Base-by-base conservation (phyloP, 1,140 invertebrate genomes). In the Caenorhabditis latens region DNA sequence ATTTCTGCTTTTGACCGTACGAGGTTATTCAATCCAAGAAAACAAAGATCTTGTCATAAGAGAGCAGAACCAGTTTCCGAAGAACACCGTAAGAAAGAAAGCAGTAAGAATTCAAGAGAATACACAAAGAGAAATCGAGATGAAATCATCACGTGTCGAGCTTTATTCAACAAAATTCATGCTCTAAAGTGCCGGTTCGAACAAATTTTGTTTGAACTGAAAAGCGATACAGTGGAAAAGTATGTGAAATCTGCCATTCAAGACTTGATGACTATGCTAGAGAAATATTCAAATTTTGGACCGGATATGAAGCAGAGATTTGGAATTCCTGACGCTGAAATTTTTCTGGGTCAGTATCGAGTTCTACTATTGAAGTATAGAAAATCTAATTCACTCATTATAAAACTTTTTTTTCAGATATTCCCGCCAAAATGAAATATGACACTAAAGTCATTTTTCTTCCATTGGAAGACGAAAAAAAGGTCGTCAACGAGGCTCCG, bases 101-200 rank as follows among this genome's bases (percentile, higher is more conserved):
- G 71, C 40, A 79, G 71, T 53, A 79, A 79, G n/a, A 79, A 79
- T 11, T 79, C 71, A 2, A 79, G 71, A 50, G 71, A 79, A 50
- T 79, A 79, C 21, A 79, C 71, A 9, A 79, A 79, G 13, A 79
- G 71, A n/a, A 79, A 79, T 79, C 71, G 71, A 21, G 71, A 79
- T 24, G 71, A 79, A 14, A 79, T 79, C 4, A 13, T n/a, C 19
- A 21, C 46, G 8, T 79, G 71, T 32, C 46, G 40, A 50, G 46
- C 8, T 2, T 24, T 53, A 24, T 50, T 50, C 8, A 50, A 48
- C 14, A 40, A 79, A 21, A 43, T 79, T 9, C 43, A 48, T 24
- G 71, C 43, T 13, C 13, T 79, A 7, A 21, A 9, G 7, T 4
- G 21, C 2, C 32, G 71, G 0, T 43, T 53, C 7, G 13, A 50